Evolutionary conservation across 2,888 invertebrate species (phyloP).

Genomic region (Dermolepida albohirtum): DNA sequence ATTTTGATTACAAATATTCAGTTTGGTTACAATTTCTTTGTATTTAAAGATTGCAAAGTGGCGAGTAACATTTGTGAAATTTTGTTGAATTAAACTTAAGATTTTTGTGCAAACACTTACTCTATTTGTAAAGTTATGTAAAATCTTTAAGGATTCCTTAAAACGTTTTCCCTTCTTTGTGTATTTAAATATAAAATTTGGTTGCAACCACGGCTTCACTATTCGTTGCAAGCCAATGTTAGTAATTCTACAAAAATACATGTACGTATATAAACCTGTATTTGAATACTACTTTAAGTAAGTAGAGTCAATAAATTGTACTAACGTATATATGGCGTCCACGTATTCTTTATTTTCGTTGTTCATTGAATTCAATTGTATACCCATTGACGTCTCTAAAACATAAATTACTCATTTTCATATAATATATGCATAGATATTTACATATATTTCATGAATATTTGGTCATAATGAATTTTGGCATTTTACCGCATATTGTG

Average conservation of each 20-base stretch:
- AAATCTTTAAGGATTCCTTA: constrained; percentile 1
- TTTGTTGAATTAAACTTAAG: too few relatives aligned
- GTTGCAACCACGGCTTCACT: constrained; percentile 32
- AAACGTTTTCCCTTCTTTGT: constrained; percentile 27
- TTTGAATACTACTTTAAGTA: too few relatives aligned
- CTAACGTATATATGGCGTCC: constrained; percentile 29
- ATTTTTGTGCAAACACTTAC: constrained; percentile 3
- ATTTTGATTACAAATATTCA: too few relatives aligned
- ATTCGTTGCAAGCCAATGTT: constrained; percentile 26
- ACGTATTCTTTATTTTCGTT: constrained; percentile 36
- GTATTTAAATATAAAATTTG: constrained; percentile 33
- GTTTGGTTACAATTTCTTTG: too few relatives aligned
- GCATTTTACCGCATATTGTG: constrained; percentile 38
- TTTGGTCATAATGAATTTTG: too few relatives aligned
- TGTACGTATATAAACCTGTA: too few relatives aligned
- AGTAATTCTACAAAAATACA: constrained; percentile 17
- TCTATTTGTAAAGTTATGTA: constrained; percentile 34
- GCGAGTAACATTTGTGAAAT: too few relatives aligned
- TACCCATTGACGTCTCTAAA: constrained; percentile 40
- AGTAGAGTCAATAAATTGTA: background rate
- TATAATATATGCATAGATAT: too few relatives aligned
- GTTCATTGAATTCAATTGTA: constrained; percentile 34
- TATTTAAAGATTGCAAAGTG: too few relatives aligned
- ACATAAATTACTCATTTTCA: background rate
- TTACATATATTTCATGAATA: too few relatives aligned